Evolutionary conservation across 2,888 invertebrate species (phyloP), one percentile per base, ranked within the genome.

Genomic region (Calliopum simillimum): DNA sequence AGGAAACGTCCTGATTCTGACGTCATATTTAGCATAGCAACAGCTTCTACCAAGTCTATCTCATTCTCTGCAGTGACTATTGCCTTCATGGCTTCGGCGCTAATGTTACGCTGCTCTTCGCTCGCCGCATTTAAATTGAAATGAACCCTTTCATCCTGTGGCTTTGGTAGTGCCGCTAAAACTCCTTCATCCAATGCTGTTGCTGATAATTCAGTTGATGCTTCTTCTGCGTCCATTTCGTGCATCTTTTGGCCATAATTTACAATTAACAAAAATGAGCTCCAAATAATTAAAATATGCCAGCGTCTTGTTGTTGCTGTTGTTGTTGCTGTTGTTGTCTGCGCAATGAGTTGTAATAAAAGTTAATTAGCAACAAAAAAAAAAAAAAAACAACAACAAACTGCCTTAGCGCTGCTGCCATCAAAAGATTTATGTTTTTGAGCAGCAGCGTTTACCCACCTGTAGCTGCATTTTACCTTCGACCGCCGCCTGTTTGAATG

Each of bases 251-350:
- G 58, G 49, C 67, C 67, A 62, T 68, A 68, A 62, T 61, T 68
- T 55, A 62, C 62, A 68, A 68, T 68, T 62, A 68, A 33, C 53
- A 62, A 25, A 6, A 33, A 43, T 47, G 53, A 44, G 62, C 61
- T 68, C 25, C 43, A 55, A 53, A 58, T 62, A 68, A 68, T 68
- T 68, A 68, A 63, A 62, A 62, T 55, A 62, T 68, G 55, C 47
- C 62, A 62, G 62, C 62, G 33, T 33, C 21, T 46, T n/a, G 59
- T 41, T 12, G 8, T 16, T 43, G 44, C 41, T 19, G 58, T 12
- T 33, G 58, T 16, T 23, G 33, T 58, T n/a, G 49, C 13, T 49
- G 16, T 49, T 53, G 21, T 53, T 19, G 13, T n/a, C 23, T 23
- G 53, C 53, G 8, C 53, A 23, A 14, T 53, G 53, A 12, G 23